phyloP scores from a whole-genome alignment of 2,797 vertebrate genomes.

The Amazona finschi region DNA sequence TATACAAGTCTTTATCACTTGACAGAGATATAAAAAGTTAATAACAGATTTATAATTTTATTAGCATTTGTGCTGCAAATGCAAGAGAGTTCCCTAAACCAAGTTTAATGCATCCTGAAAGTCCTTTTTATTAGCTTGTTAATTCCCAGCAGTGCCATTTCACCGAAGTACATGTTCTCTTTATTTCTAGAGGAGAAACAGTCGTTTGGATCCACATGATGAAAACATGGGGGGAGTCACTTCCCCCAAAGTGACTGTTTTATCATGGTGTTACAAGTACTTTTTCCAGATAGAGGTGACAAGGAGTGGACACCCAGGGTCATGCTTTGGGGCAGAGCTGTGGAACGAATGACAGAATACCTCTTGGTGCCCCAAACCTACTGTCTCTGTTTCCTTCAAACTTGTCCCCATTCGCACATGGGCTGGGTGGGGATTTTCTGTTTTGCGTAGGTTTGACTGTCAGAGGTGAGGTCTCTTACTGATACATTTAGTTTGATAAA shows the following conservation, averaged over 20 bases:
- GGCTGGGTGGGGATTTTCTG: background rate
- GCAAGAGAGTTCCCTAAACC: slow-evolving; percentile 64
- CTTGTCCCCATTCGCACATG: background rate
- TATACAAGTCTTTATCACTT: slow-evolving; percentile 60
- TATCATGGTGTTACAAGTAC: background rate
- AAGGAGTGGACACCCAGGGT: background rate
- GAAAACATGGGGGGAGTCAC: background rate
- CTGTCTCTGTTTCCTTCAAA: background rate
- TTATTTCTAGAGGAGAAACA: slow-evolving; percentile 39
- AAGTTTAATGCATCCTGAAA: slow-evolving; percentile 72
- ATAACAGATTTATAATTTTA: slow-evolving; percentile 80
- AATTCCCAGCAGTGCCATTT: slow-evolving; percentile 63
- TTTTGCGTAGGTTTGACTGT: background rate
- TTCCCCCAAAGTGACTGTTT: background rate
- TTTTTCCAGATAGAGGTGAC: background rate
- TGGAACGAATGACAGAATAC: background rate
- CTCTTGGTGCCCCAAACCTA: background rate
- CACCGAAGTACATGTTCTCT: slow-evolving; percentile 35
- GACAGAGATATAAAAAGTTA: slow-evolving; percentile 72
- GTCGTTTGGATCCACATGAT: background rate
- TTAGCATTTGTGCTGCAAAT: slow-evolving; percentile 75
- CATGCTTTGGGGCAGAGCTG: background rate
- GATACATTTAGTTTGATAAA: background rate
- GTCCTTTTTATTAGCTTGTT: slow-evolving; percentile 75
- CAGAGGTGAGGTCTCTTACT: background rate